Base-by-base conservation (phyloP, 2,888 invertebrate species). In the Himalopsyche japonica region DNA sequence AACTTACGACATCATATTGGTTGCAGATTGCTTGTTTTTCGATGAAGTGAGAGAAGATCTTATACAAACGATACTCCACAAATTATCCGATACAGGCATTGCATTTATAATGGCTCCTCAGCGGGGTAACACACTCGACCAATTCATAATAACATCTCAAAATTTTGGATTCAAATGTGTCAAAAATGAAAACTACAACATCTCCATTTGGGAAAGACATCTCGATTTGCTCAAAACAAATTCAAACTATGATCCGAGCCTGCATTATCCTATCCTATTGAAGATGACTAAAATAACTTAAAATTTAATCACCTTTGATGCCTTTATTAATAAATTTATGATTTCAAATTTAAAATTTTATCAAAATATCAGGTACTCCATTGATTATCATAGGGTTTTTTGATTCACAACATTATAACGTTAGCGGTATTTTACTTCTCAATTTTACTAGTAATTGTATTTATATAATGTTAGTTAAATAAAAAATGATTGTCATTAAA, bases 1-100 rank as follows among this genome's bases (percentile, higher is more conserved):
- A 12, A 91, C 92, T 85, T 96, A 94, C 90, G 96, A 97, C 90
- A 91, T 94, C 79, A 94, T 97, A 80, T 91, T 97, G 12, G 95
- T 95, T 88, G 96, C 96, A 1, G 97, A 97, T 90, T 97, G 96
- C 89, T 90, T 96, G 84, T 96, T 96, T 91, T 96, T 96, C 89
- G 96, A 96, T 88, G 95, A 95, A 84, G 94, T 94, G 0, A 92
- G 96, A 76, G 90, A 92, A 37, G 94, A 94, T 87, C 91, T 96
- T 86, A 94, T 95, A 48, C 93, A 94, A 86, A 95, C 95, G 81
- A 93, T 96, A 87, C 94, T 94, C 92, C 92, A 92, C 86, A 93
- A 93, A 89, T 89, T 96, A 88, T 91, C 93, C 18, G 90, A 91
- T 24, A 90, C 91, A 88, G 96, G 96, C 0, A 89, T 94, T 79